Evolutionary conservation across 2,113 vertebrate genomes (phyloP).

Genomic region (Actenoides lindsayi): DNA sequence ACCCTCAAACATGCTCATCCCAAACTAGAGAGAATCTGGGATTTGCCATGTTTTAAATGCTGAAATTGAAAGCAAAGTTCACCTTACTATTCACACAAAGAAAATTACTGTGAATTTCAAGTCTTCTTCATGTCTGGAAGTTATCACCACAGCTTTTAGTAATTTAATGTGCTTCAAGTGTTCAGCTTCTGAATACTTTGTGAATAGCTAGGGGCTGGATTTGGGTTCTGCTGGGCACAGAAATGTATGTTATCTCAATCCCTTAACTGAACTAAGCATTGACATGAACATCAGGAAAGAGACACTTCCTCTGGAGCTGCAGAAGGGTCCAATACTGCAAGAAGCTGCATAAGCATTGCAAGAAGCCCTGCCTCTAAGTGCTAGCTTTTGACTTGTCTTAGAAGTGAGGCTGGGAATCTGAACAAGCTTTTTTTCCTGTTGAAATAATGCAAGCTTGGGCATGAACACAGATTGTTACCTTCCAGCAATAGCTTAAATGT

Average conservation of each 20-base stretch:
- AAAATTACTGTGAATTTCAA: background rate
- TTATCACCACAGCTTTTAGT: background rate
- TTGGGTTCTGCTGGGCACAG: background rate
- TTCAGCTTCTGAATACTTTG: background rate
- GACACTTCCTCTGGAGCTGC: background rate
- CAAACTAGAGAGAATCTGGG: background rate
- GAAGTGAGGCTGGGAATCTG: background rate
- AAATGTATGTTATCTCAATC: background rate
- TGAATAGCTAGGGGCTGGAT: background rate
- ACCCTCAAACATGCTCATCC: fast-evolving
- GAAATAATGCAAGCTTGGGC: background rate
- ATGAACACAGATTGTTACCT: background rate
- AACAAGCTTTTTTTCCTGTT: background rate
- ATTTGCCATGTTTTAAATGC: background rate
- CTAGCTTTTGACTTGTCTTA: background rate
- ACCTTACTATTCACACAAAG: background rate
- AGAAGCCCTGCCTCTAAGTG: background rate
- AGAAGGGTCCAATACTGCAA: background rate
- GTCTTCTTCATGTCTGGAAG: background rate
- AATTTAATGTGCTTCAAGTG: background rate
- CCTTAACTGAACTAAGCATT: background rate
- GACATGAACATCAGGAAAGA: background rate
- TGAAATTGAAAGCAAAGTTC: constrained; percentile 18
- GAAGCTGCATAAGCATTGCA: background rate
- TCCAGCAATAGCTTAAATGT: background rate